These are phyloP conservation scores for Folsomia manolachei DNA, from an alignment of 2,888 invertebrate species.

Conservation along the genomic window DNA sequence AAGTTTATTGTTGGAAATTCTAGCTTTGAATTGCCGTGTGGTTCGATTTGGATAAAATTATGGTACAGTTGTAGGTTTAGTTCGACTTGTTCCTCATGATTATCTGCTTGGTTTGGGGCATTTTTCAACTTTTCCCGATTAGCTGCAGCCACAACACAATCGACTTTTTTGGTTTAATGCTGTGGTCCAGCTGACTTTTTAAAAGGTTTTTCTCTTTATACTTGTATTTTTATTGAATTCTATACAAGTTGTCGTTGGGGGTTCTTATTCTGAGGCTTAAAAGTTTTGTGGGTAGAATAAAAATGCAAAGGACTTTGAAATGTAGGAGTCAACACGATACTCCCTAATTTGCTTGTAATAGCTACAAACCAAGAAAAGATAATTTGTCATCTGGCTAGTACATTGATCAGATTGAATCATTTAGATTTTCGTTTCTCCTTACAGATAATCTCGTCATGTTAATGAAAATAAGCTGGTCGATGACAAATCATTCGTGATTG, in stretches of 20 bases:
- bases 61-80: too few species aligned
- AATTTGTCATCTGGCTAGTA: slow-evolving; percentile 2
- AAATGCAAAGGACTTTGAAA: background rate
- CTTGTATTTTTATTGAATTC: background rate
- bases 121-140: slow-evolving; percentile 2
- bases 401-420: too few species aligned
- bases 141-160: slow-evolving; percentile 1
- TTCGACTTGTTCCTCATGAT: background rate
- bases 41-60: background rate
- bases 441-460: too few species aligned
- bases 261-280: background rate
- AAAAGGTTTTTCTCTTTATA: background rate
- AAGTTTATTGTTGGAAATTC: background rate
- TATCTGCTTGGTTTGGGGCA: slow-evolving; percentile 13
- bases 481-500: too few species aligned
- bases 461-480: too few species aligned
- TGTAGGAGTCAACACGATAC: background rate
- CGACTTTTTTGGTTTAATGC: too few species aligned
- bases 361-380: background rate
- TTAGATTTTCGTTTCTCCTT: too few species aligned
- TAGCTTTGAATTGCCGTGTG: background rate
- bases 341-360: slow-evolving; percentile 5
- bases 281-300: background rate
- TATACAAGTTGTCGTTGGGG: background rate
- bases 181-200: slow-evolving; percentile 13